Base-by-base conservation (phyloP, 2,888 invertebrate species). In the Drosophila anomelani region DNA sequence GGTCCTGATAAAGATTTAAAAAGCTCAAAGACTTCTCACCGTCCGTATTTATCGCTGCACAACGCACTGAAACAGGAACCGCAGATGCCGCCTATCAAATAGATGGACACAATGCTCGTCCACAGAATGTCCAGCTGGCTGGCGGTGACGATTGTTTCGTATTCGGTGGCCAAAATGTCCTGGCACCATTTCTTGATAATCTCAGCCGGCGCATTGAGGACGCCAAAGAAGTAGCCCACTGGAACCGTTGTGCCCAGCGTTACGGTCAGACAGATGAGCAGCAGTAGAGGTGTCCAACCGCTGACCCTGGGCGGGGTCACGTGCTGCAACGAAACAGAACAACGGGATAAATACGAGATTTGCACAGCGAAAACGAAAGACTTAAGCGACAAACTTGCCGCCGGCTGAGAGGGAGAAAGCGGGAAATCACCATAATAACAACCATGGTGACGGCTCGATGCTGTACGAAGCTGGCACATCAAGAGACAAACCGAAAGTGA, bases 81-180 rank as follows among this genome's bases (percentile, higher is more conserved):
- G 26, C 95, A 93, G 81, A 97, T 96, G 44, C 98, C 98, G 8
- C 98, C 98, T 38, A 98, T 94, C 38, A 98, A 94, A 92, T 97
- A 98, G 75, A 97, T 95, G 36, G 98, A 96, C 9, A 98, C 97
- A 26, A 97, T 94, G n/a, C 94, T 92, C 1, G 96, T 95, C 97
- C 97, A 98, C 12, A 97, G 91, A 53, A 96, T 90, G 71, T 95
- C 93, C 77, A 97, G 91, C 83, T 94, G 92, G 39, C 88, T 81
- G 0, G 92, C 82, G 32, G 91, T 91, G 44, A 96, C 89, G 0
- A 90, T 81, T 9, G 93, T 87, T 58, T 93, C 94, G 91, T 95
- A 96, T 29, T 94, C 94, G 39, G 92, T 92, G 53, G 92, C 84
- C 23, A 96, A 91, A 69, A 96, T 95, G 84, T 94, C 94, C 84